A percentile compares a stretch with the other conserved stretches of the same genome.
Evolutionary conservation across 2,113 vertebrate genomes (phyloP).

Genomic region (Salvelinus sp.): DNA sequence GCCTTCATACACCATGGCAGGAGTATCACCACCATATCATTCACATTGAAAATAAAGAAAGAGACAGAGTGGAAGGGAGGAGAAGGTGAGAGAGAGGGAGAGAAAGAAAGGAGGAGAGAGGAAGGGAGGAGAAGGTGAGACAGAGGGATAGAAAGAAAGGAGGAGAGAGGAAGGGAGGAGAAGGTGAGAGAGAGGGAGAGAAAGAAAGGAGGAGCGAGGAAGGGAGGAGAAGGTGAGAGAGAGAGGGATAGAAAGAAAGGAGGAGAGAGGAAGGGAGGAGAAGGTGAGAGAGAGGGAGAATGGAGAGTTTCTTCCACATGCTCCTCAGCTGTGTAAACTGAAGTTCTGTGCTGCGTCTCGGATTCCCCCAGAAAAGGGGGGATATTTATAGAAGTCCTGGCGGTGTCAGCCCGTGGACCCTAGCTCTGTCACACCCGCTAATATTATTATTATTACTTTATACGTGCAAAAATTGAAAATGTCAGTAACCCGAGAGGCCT

Average conservation of each 20-base stretch:
- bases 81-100: neutral
- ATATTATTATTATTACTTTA: constrained; percentile 80
- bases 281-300: constrained; percentile 27
- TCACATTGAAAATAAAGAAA: constrained; percentile 10
- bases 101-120: constrained; percentile 1
- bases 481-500: constrained; percentile 78
- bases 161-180: constrained; percentile 2
- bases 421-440: constrained; percentile 74
- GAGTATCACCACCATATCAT: constrained; percentile 32
- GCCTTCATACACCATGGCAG: constrained; percentile 35
- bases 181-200: constrained; percentile 11
- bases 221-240: constrained; percentile 17
- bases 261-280: constrained; percentile 5
- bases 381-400: constrained; percentile 83
- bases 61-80: too few relatives aligned
- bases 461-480: constrained; percentile 79
- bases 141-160: neutral
- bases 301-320: constrained; percentile 75
- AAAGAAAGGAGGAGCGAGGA: neutral
- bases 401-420: constrained; percentile 66
- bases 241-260: neutral
- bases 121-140: constrained; percentile 18
- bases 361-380: constrained; percentile 76
- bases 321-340: constrained; percentile 84
- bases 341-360: constrained; percentile 74